Evolutionary conservation across 2,113 vertebrate genomes (phyloP), one percentile per base, ranked within the genome.

Genomic region (Euleptes europaea): DNA sequence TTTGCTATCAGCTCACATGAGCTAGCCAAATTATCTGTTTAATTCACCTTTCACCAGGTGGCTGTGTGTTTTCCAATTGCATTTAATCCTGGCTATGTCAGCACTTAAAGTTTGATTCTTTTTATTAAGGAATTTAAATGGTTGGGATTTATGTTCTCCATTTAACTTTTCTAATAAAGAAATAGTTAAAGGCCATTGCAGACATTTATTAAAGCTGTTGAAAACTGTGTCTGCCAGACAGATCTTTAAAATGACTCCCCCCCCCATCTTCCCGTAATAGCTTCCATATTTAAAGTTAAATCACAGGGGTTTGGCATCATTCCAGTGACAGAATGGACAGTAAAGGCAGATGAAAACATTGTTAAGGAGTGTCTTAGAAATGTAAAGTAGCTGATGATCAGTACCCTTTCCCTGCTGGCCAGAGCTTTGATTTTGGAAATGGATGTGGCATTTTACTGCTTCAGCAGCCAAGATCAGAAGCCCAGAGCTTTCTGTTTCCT

Each of bases 71-170:
- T 86, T 91, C 80, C 1, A 0, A 84, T 86, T 92, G 84, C 82
- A 88, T 93, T 92, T 90, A 88, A 85, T 86, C 84, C 90, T 82
- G 89, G 89, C 91, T 86, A 93, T 89, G 82, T 74, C 76, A 82
- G 49, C 54, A 72, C 79, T 75, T 89, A 51, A 57, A 87, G 90
- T 89, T 88, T 86, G 91, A 83, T 51, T 70, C 31, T 47, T 80
- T 47, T 92, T 90, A 90, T 93, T 91, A 88, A 92, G 88, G 93
- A 79, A 78, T 1, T 78, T 87, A 80, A 38, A 93, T 76, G n/a
- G 89, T 70, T 88, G 44, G 78, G 70, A 79, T 90, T 91, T 85
- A 90, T 88, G n/a, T 21, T 75, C 81, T 70, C 66, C 44, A 80
- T 88, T 84, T 90, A 89, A 94, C 87, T 92, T 90, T 86, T 92